Conservation (phyloP, 2,888 invertebrate genomes). For the Noctua pronuba region DNA sequence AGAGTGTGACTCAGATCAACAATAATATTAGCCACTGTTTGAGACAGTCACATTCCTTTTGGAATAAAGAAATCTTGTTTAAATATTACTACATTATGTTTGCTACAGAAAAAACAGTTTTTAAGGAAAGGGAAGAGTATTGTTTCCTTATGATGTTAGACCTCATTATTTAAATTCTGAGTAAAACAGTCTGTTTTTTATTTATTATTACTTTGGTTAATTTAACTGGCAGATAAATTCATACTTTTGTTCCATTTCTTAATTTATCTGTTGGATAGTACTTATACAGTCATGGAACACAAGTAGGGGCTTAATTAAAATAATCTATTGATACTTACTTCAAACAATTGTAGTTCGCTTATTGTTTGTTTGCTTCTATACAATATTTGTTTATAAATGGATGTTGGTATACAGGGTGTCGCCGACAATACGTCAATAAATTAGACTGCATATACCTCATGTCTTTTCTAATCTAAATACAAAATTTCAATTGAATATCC, state of each 20-base stretch:
- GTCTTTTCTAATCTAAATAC: too few relatives aligned
- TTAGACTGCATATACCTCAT: too few relatives aligned
- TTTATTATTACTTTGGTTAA: neutral
- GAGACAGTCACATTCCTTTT: slow-evolving; percentile 3
- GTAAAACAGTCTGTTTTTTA: neutral
- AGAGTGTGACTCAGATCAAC: slow-evolving; percentile 42
- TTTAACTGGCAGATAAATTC: neutral
- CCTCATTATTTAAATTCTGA: neutral
- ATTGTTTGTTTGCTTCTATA: neutral
- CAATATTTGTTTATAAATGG: neutral
- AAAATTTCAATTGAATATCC: too few relatives aligned
- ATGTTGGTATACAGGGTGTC: too few relatives aligned
- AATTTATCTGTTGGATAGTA: neutral
- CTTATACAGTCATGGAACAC: neutral
- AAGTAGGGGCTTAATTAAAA: neutral
- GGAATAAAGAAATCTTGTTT: slow-evolving; percentile 12
- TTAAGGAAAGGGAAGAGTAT: neutral
- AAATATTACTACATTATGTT: neutral
- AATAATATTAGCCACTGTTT: slow-evolving; percentile 4
- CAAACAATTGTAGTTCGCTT: neutral
- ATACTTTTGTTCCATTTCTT: neutral
- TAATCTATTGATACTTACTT: slow-evolving; percentile 6
- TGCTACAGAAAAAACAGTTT: neutral
- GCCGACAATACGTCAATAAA: too few relatives aligned
- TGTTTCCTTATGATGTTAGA: neutral